Percentiles rank a stretch among this genome's conserved stretches.
phyloP scores from a whole-genome alignment of 2,888 invertebrate genomes.

The Callyntrura sp. region DNA sequence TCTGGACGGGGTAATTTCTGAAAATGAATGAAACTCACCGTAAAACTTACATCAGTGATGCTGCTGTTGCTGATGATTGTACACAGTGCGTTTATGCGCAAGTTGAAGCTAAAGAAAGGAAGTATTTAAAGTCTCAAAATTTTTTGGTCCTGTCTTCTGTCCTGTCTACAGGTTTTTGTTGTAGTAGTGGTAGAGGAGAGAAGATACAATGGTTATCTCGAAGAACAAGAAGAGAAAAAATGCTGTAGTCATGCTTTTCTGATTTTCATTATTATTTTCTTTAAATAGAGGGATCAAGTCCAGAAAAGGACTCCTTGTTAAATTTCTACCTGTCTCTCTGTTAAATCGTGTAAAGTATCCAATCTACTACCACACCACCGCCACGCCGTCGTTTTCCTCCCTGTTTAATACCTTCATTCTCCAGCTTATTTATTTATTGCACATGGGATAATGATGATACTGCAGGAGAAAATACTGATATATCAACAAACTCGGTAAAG shows the following conservation, averaged over 20 bases:
- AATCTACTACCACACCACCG: conserved; percentile 23
- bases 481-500: conserved; percentile 18
- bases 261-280: conserved; percentile 74
- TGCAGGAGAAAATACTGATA: conserved; percentile 55
- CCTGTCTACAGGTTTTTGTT: conserved; percentile 10
- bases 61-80: conserved; percentile 11
- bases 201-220: background rate
- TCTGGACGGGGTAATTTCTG: conserved; percentile 22
- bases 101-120: conserved; percentile 53
- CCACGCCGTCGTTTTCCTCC: no score
- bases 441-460: conserved; percentile 50
- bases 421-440: conserved; percentile 41
- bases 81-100: no score
- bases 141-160: no score
- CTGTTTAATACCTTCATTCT: conserved; percentile 6
- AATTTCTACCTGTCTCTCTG: conserved; percentile 25
- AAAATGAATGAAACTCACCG: conserved; percentile 31
- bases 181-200: no score
- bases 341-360: conserved; percentile 25
- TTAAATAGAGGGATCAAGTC: conserved; percentile 60
- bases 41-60: conserved; percentile 1
- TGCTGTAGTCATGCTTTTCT: conserved; percentile 52
- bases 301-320: conserved; percentile 46
- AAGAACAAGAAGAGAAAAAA: conserved; percentile 57
- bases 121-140: conserved; percentile 59